These are phyloP conservation scores for Hippolais icterina DNA, from an alignment of 2,113 vertebrate species.

Conservation along the genomic window DNA sequence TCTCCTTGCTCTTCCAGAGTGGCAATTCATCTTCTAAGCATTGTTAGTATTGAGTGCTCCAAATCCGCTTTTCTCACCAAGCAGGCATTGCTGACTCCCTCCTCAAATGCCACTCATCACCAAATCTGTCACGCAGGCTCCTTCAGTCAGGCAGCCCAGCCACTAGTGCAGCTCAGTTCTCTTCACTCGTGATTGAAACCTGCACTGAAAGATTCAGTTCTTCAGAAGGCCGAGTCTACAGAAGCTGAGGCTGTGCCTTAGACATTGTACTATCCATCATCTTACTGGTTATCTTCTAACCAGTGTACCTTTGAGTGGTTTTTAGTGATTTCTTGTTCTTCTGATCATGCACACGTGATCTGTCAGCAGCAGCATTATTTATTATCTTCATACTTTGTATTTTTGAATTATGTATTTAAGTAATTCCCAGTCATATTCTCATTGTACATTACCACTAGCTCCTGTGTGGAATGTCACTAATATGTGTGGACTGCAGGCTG, in stretches of 20 bases:
- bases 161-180: background rate
- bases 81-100: background rate
- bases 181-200: background rate
- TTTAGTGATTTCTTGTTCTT: background rate
- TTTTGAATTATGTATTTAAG: background rate
- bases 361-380: background rate
- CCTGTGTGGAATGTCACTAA: background rate
- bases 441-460: background rate
- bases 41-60: background rate
- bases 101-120: background rate
- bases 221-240: background rate
- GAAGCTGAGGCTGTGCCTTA: background rate
- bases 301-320: background rate
- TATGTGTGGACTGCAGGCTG: background rate
- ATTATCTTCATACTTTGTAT: background rate
- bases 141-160: background rate
- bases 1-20: background rate
- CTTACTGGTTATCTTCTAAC: background rate
- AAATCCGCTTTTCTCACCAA: background rate
- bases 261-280: background rate
- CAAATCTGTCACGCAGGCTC: background rate
- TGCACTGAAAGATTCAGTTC: background rate
- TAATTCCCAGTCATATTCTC: background rate
- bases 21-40: background rate
- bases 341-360: background rate